These are phyloP conservation scores for Wiebesia pumilae DNA, from an alignment of 1,140 invertebrate genomes.

Conservation along the genomic window DNA sequence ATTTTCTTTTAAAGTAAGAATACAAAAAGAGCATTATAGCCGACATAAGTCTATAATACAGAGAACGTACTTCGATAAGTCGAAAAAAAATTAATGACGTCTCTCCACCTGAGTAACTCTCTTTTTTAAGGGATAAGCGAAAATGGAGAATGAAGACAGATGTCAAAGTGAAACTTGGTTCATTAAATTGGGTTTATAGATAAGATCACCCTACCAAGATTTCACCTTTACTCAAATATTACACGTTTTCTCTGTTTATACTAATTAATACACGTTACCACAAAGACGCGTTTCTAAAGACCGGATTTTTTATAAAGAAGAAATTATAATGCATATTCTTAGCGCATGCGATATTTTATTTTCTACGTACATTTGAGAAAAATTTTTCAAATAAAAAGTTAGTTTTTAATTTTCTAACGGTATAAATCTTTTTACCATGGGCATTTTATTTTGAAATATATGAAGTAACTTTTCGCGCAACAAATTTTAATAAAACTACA, in stretches of 20 bases:
- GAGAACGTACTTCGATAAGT: background rate
- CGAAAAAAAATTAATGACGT: background rate
- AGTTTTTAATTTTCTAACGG: background rate
- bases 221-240: constrained; percentile 8
- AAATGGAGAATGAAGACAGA: background rate
- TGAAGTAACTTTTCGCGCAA: background rate
- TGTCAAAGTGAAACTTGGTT: constrained; percentile 43
- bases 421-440: background rate
- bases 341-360: no score
- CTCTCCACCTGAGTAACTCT: background rate
- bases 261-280: background rate
- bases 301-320: no score
- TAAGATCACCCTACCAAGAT: background rate
- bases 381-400: background rate
- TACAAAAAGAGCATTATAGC: background rate
- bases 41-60: background rate
- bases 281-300: background rate
- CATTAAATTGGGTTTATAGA: constrained; percentile 46
- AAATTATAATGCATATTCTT: no score
- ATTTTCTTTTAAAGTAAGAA: background rate
- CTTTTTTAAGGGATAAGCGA: background rate
- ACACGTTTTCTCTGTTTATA: background rate
- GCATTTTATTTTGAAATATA: no score
- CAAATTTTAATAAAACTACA: background rate
- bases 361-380: background rate